phyloP scores from a whole-genome alignment of 2,888 invertebrate species.

The Liopterus haemorrhoidalis region DNA sequence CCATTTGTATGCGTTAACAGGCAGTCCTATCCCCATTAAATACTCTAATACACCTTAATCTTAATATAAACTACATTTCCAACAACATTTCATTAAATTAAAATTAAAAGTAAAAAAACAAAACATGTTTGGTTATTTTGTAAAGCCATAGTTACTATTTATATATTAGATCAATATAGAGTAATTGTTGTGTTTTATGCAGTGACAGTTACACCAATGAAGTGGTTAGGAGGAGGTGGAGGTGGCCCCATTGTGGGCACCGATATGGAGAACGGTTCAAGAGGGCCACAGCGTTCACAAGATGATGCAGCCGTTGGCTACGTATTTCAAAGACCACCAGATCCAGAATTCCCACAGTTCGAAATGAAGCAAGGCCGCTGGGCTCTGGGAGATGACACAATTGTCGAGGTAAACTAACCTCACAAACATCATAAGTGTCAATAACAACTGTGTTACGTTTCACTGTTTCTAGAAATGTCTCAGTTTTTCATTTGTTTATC shows the following conservation, averaged over 20 bases:
- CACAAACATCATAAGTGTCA: too few relatives aligned
- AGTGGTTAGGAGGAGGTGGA: slow-evolving; percentile 69
- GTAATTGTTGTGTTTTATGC: slow-evolving; percentile 13
- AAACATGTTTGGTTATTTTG: neutral
- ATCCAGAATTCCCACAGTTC: slow-evolving; percentile 67
- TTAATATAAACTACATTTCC: neutral
- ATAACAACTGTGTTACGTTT: neutral
- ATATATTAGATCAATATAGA: neutral
- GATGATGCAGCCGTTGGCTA: slow-evolving; percentile 92
- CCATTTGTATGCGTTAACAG: too few relatives aligned
- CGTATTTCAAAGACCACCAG: slow-evolving; percentile 79
- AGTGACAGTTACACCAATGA: slow-evolving; percentile 55
- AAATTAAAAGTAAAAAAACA: neutral
- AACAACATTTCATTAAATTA: neutral
- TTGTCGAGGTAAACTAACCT: slow-evolving; percentile 82
- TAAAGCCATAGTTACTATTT: neutral
- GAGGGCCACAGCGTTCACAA: slow-evolving; percentile 66
- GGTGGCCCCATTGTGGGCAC: slow-evolving; percentile 53
- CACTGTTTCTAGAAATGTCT: neutral
- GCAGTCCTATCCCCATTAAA: neutral
- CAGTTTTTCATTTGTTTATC: slow-evolving; percentile 12
- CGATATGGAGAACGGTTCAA: slow-evolving; percentile 52
- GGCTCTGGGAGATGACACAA: slow-evolving; percentile 84
- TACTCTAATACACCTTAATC: neutral
- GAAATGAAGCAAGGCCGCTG: slow-evolving; percentile 73